Evolutionary conservation across 2,113 vertebrate genomes (phyloP).

Genomic region (Bothrops jararaca): DNA sequence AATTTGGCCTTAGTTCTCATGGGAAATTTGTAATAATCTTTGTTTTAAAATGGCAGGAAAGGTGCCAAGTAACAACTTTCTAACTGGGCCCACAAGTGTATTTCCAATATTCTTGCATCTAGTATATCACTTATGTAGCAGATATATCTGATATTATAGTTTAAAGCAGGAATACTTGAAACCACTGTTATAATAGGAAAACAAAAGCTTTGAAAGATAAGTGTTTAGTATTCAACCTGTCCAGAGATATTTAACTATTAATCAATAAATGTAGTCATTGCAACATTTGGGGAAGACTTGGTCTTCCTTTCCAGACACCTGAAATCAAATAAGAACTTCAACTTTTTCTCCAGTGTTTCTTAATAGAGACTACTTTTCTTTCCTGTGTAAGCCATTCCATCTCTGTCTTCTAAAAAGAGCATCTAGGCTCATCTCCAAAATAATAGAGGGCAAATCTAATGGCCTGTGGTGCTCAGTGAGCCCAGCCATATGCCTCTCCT

Average conservation of each 20-base stretch:
- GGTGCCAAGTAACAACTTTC: not conserved
- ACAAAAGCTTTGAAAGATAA: not conserved
- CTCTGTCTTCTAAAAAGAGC: not conserved
- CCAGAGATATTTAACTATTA: not conserved
- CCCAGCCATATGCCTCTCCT: constrained; percentile 5
- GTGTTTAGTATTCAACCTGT: not conserved
- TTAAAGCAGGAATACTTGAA: not conserved
- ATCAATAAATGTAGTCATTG: not conserved
- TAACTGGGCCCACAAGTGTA: not conserved
- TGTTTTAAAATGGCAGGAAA: not conserved
- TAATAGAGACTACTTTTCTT: not conserved
- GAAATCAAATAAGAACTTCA: not conserved
- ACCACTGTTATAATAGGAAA: not conserved
- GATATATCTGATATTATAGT: not conserved
- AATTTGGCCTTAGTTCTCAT: not conserved
- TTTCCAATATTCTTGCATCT: not conserved
- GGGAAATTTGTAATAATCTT: not conserved
- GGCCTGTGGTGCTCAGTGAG: not conserved
- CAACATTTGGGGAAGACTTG: not conserved
- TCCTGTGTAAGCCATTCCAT: not conserved
- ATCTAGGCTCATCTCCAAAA: not conserved
- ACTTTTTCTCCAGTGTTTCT: not conserved
- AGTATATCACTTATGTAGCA: not conserved
- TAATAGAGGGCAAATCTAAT: not conserved
- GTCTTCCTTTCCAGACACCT: not conserved